phyloP scores from a whole-genome alignment of 2,797 vertebrate species.

The Trachops cirrhosus region DNA sequence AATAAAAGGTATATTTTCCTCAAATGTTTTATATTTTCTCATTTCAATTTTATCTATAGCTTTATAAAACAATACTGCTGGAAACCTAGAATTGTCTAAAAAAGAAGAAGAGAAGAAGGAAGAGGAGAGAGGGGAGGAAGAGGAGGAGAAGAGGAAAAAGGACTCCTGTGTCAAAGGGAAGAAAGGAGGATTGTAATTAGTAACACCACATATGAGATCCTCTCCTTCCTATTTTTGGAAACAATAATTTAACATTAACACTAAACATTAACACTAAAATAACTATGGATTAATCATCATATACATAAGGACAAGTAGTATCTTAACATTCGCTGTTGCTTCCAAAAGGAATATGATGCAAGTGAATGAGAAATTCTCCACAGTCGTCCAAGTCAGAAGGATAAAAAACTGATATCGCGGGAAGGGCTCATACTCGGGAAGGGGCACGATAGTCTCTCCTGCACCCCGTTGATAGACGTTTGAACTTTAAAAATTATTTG shows the following conservation, averaged over 20 bases:
- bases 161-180: not conserved
- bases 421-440: not conserved
- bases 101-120: not conserved
- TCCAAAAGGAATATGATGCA: not conserved
- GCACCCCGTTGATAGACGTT: not conserved
- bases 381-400: not conserved
- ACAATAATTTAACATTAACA: not conserved
- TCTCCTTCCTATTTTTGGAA: not conserved
- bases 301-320: not conserved
- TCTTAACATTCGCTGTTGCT: not conserved
- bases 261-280: not conserved
- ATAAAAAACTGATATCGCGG: not conserved
- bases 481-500: not conserved
- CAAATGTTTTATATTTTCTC: not conserved
- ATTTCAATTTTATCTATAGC: not conserved
- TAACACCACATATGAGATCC: not conserved
- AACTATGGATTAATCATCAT: not conserved
- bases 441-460: not conserved
- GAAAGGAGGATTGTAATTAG: not conserved
- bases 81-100: not conserved
- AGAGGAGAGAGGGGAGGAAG: not conserved
- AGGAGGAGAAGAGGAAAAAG: not conserved
- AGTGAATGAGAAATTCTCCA: not conserved
- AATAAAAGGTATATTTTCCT: slow-evolving; percentile 6
- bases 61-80: not conserved